Conservation (phyloP, 2,797 vertebrate species). For the Semotilus atromaculatus region DNA sequence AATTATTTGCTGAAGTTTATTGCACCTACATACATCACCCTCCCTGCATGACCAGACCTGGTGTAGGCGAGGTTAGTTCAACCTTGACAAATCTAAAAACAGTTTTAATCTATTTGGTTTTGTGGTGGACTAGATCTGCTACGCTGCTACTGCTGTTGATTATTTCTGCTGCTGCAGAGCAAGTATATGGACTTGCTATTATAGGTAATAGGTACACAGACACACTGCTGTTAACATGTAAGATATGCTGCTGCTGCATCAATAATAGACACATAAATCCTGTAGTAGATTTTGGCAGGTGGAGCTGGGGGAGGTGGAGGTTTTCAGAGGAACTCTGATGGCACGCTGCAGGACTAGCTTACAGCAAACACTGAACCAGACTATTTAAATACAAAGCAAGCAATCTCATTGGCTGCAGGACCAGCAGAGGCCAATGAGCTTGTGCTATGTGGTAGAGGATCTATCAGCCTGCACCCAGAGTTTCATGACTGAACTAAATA, state of each 20-base stretch:
- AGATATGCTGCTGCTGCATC: background rate
- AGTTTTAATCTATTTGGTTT: background rate
- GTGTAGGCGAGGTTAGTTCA: background rate
- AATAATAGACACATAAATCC: background rate
- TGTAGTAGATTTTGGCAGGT: background rate
- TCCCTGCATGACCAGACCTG: constrained; percentile 1
- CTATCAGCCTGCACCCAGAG: background rate
- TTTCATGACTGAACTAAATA: background rate
- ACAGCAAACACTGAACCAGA: background rate
- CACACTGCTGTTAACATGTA: background rate
- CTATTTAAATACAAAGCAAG: background rate
- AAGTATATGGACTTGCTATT: background rate
- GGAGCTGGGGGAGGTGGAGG: background rate
- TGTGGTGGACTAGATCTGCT: background rate
- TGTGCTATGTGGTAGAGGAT: background rate
- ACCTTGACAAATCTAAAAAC: background rate
- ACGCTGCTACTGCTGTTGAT: background rate
- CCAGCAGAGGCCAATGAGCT: background rate
- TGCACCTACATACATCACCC: too few relatives aligned
- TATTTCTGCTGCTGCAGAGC: background rate
- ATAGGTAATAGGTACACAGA: background rate
- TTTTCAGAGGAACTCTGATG: background rate
- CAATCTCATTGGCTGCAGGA: background rate
- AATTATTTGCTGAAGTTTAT: too few relatives aligned
- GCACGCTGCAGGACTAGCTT: background rate